Conservation (phyloP, 2,797 vertebrate genomes). For the Pipistrellus pipistrellus region DNA sequence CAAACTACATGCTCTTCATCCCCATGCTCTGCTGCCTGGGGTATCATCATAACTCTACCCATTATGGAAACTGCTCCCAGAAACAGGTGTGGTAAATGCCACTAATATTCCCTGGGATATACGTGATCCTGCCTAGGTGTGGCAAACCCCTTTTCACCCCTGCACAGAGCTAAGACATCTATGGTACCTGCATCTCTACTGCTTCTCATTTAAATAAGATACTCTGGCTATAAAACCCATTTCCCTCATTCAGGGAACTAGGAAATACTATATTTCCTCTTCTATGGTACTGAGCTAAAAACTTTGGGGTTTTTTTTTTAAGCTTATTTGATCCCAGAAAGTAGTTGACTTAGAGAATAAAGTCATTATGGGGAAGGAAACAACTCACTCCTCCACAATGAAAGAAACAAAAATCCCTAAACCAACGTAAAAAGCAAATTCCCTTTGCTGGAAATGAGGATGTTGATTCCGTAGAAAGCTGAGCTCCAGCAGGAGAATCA, state of each 20-base stretch:
- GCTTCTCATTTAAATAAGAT: conserved; percentile 15
- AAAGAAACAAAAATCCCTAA: not conserved
- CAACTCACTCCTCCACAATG: not conserved
- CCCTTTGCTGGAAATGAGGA: not conserved
- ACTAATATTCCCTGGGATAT: not conserved
- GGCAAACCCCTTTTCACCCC: not conserved
- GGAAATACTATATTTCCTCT: not conserved
- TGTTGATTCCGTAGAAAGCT: not conserved
- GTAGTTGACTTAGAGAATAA: conserved; percentile 24
- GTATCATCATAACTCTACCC: not conserved
- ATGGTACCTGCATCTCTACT: not conserved
- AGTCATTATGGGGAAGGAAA: not conserved
- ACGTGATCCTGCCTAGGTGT: not conserved
- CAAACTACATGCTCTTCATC: not conserved
- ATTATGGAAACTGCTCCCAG: not conserved
- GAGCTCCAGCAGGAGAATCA: not conserved
- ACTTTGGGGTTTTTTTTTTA: not conserved
- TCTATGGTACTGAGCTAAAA: not conserved
- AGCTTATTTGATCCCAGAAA: not conserved
- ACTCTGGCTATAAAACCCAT: not conserved
- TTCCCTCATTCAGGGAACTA: not conserved
- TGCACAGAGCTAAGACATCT: not conserved
- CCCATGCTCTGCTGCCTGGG: not conserved
- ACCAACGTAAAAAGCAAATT: not conserved
- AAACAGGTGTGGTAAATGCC: not conserved